phyloP scores from a whole-genome alignment of 2,113 vertebrate genomes.

The Spea multiplicata region DNA sequence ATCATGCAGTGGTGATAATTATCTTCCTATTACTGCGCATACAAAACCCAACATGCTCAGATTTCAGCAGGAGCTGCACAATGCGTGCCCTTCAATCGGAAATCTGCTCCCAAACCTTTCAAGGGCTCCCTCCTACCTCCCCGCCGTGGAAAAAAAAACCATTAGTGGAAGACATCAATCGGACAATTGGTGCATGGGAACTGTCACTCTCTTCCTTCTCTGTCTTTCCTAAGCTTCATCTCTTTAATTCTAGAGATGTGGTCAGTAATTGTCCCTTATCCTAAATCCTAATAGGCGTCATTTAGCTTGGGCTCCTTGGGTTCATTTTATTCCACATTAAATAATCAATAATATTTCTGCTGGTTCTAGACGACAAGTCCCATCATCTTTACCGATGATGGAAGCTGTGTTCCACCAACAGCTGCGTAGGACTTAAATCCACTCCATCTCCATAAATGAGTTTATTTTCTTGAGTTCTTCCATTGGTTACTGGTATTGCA shows the following conservation, averaged over 20 bases:
- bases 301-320: no score
- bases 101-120: slow-evolving; percentile 8
- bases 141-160: slow-evolving; percentile 8
- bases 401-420: no score
- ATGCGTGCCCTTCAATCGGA: slow-evolving; percentile 28
- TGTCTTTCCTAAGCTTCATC: not conserved
- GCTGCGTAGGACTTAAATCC: no score
- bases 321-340: no score
- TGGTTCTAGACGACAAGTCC: no score
- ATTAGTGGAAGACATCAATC: slow-evolving; percentile 43
- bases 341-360: no score
- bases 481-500: no score
- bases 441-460: no score
- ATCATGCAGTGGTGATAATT: slow-evolving; percentile 46
- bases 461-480: no score
- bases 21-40: slow-evolving; percentile 33
- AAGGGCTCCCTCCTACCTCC: slow-evolving; percentile 7
- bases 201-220: not conserved
- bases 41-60: slow-evolving; percentile 38
- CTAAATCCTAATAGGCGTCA: not conserved
- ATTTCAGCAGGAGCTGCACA: slow-evolving; percentile 43
- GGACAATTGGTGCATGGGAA: slow-evolving; percentile 14
- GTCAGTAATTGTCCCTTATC: not conserved
- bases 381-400: no score
- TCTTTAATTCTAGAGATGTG: not conserved